Base-by-base conservation (phyloP, 2,113 vertebrate species). In the Stercorarius parasiticus region DNA sequence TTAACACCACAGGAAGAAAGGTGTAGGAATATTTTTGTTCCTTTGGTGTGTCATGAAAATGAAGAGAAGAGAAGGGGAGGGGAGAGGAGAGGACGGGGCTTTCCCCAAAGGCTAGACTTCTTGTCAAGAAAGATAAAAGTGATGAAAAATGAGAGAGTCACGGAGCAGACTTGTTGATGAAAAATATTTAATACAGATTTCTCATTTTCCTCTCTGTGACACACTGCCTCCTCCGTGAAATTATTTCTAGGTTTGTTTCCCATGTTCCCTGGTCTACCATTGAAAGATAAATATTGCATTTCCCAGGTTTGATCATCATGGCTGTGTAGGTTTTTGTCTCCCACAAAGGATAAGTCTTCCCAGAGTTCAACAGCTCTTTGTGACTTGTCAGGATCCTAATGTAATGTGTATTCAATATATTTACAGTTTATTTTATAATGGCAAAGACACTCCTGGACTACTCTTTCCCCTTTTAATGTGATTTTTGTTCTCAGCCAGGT, bases 81-180 rank as follows among this genome's bases (percentile, higher is more conserved):
- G 38, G n/a, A 26, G 22, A 45, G 9, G 30, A 25, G 45, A 29
- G 4, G 22, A 30, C 19, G 25, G 11, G 67, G 10, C 80, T 91
- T 36, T 81, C 30, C 42, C 45, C 64, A 86, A 85, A 56, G 34
- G 58, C n/a, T 34, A 38, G 52, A 40, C 15, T 69, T 93, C 12
- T 66, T 82, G 85, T 88, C 66, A 56, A 65, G 87, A 70, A 93
- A 90, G 43, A 86, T 88, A 88, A 88, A 78, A 95, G 38, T 12
- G 8, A 64, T 85, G 74, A 69, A 74, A 71, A 50, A 72, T 86
- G 42, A 86, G 91, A 86, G 43, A 76, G 25, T 59, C 58, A 64
- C 16, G 55, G 34, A 56, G 26, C 55, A 82, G 62, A 77, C 36
- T 49, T 66, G 3, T 49, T 84, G 71, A 77, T 71, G 58, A 47